Evolutionary conservation across 2,113 vertebrate species (phyloP).

Genomic region (Passer montanus): DNA sequence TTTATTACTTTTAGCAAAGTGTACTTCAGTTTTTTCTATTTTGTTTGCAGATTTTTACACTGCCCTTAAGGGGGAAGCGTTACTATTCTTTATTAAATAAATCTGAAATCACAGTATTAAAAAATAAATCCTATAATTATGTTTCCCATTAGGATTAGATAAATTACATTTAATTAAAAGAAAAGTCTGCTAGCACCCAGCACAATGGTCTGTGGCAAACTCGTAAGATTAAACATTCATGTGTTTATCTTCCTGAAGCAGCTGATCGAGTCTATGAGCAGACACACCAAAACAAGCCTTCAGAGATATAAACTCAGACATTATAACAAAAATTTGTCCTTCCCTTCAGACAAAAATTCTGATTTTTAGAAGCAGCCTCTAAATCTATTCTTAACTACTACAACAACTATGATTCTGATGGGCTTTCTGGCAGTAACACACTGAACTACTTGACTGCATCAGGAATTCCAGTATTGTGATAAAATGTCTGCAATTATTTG

Average conservation of each 20-base stretch:
- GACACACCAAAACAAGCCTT: conserved; percentile 21
- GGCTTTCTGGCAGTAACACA: background rate
- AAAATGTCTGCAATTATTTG: background rate
- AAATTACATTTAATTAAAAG: conserved; percentile 48
- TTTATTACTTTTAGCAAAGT: conserved; percentile 37
- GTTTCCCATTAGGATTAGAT: conserved; percentile 34
- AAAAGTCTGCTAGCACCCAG: conserved; percentile 1
- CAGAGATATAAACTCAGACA: background rate
- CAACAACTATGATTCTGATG: background rate
- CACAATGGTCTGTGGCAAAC: conserved; percentile 14
- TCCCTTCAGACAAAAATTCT: conserved; percentile 3
- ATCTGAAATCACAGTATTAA: conserved; percentile 18
- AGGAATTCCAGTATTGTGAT: background rate
- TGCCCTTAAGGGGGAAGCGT: background rate
- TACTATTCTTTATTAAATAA: background rate
- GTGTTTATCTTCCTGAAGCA: conserved; percentile 24
- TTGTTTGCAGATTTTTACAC: conserved; percentile 17
- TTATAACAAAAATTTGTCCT: background rate
- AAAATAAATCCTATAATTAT: conserved; percentile 55
- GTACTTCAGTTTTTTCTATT: background rate
- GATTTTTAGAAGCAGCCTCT: background rate
- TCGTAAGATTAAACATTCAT: background rate
- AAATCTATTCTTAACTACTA: background rate
- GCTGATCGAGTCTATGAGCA: background rate
- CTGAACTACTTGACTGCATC: background rate